Evolutionary conservation across 2,888 invertebrate genomes (phyloP).

Genomic region (Smittia sp.): DNA sequence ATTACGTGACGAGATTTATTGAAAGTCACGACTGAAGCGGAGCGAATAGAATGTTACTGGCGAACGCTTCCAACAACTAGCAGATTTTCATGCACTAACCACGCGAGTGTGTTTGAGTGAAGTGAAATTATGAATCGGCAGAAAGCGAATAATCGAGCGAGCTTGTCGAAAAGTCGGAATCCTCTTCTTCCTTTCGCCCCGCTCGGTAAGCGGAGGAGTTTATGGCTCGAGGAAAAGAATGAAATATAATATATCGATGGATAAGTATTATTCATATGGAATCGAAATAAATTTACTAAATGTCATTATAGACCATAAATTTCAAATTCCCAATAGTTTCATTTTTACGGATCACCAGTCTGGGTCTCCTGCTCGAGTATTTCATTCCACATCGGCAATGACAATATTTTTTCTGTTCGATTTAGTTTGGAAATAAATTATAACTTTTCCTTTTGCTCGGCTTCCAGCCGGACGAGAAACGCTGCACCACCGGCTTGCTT

Average conservation of each 20-base stretch:
- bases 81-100: too few species aligned
- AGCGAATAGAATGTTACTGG: too few species aligned
- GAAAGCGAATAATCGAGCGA: not conserved
- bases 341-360: constrained; percentile 38
- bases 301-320: constrained; percentile 38
- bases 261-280: constrained; percentile 36
- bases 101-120: too few species aligned
- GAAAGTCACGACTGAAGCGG: too few species aligned
- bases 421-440: constrained; percentile 37
- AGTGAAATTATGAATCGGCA: constrained; percentile 2
- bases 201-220: not conserved
- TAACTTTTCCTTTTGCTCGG: constrained; percentile 22
- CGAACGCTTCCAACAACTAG: too few species aligned
- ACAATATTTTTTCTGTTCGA: constrained; percentile 41
- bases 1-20: too few species aligned
- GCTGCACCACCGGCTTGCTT: not conserved
- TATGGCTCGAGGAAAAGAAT: not conserved
- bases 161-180: not conserved
- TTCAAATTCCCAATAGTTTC: constrained; percentile 39
- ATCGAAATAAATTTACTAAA: constrained; percentile 37
- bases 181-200: too few species aligned
- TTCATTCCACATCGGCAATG: constrained; percentile 34
- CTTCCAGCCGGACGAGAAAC: not conserved
- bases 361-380: not conserved
- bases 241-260: constrained; percentile 19